A percentile compares a stretch with the other conserved stretches of the same genome.
These are phyloP conservation scores for Junonia oenone DNA, from an alignment of 2,888 invertebrate genomes.

Conservation along the genomic window DNA sequence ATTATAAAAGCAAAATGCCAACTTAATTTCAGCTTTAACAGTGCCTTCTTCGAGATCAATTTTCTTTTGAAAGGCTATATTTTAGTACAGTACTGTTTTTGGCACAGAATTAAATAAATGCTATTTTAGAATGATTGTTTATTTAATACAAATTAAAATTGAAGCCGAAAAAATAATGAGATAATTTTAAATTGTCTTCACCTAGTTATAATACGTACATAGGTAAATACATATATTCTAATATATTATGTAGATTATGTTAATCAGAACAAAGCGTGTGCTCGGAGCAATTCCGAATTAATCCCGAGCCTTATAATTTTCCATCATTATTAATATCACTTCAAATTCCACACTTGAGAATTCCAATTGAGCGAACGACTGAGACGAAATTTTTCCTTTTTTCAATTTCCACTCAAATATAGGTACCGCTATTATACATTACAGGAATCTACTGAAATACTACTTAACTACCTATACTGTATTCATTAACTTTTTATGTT, in stretches of 20 bases:
- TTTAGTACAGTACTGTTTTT: too few relatives aligned
- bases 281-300: constrained; percentile 1
- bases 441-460: not conserved
- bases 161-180: not conserved
- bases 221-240: not conserved
- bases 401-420: not conserved
- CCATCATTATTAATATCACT: constrained; percentile 5
- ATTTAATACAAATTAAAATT: not conserved
- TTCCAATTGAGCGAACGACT: not conserved
- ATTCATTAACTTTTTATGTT: not conserved
- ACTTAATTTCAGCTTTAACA: too few relatives aligned
- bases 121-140: too few relatives aligned
- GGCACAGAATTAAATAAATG: too few relatives aligned
- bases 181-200: not conserved
- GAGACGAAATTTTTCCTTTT: not conserved
- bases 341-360: not conserved
- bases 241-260: constrained; percentile 5
- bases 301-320: constrained; percentile 1
- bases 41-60: too few relatives aligned
- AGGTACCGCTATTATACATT: not conserved
- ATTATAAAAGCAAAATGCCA: too few relatives aligned
- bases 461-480: too few relatives aligned
- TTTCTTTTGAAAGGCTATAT: too few relatives aligned
- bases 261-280: constrained; percentile 5
- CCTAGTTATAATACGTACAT: too few relatives aligned